A percentile compares a stretch with the other conserved stretches of the same genome.
Evolutionary conservation across 1,140 invertebrate genomes (phyloP).

Genomic region (Patella vulgata): DNA sequence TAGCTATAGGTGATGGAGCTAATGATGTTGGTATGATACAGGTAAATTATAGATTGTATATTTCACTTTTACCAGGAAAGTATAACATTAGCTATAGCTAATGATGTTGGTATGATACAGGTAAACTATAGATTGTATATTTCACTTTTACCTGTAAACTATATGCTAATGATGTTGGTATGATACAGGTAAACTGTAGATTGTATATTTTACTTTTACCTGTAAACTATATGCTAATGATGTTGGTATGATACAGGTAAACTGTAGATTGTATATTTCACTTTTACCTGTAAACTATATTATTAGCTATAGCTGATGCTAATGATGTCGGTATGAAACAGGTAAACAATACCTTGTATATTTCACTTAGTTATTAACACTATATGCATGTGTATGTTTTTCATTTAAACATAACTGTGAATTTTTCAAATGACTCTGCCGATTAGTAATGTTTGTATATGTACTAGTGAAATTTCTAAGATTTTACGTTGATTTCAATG

Average conservation of each 20-base stretch:
- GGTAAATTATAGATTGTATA: slow-evolving; percentile 52
- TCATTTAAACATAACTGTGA: neutral
- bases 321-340: too few species aligned
- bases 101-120: too few species aligned
- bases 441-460: too few species aligned
- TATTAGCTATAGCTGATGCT: slow-evolving; percentile 89
- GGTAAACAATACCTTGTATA: too few species aligned
- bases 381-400: neutral
- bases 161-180: too few species aligned
- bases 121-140: too few species aligned
- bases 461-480: too few species aligned
- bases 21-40: slow-evolving; percentile 99
- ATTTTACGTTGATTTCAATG: too few species aligned
- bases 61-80: slow-evolving; percentile 73
- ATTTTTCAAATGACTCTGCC: too few species aligned
- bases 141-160: too few species aligned
- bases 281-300: slow-evolving; percentile 78
- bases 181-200: too few species aligned
- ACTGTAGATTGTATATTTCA: neutral
- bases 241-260: slow-evolving; percentile 97
- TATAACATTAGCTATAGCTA: slow-evolving; percentile 92
- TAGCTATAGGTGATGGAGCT: slow-evolving; percentile 98
- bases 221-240: slow-evolving; percentile 95
- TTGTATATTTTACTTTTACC: slow-evolving; percentile 66
- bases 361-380: too few species aligned